Conservation (phyloP, 2,888 invertebrate species). For the Colletes collaris region DNA sequence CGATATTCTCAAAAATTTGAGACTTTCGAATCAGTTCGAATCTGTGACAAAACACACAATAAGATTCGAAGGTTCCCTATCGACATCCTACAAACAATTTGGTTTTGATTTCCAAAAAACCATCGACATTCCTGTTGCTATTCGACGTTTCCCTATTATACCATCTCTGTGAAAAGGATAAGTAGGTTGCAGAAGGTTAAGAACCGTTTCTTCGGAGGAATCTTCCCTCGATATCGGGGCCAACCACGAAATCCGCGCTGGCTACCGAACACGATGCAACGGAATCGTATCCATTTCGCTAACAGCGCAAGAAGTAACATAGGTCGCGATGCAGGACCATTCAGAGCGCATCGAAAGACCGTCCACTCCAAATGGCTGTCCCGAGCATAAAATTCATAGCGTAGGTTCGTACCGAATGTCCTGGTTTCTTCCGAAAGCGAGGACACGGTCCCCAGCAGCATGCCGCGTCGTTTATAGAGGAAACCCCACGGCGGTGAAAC, state of each 20-base stretch:
- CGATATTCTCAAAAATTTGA: too few species aligned
- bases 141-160: too few species aligned
- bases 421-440: conserved; percentile 40
- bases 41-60: too few species aligned
- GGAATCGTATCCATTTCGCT: conserved; percentile 24
- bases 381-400: conserved; percentile 47
- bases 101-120: too few species aligned
- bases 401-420: conserved; percentile 38
- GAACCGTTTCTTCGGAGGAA: too few species aligned
- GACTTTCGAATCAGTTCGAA: too few species aligned
- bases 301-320: conserved; percentile 9
- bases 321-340: conserved; percentile 34
- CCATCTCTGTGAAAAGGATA: too few species aligned
- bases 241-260: background rate
- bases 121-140: too few species aligned
- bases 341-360: conserved; percentile 10
- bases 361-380: conserved; percentile 15
- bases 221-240: background rate
- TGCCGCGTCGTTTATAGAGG: conserved; percentile 42
- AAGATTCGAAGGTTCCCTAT: too few species aligned
- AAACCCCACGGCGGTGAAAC: conserved; percentile 59
- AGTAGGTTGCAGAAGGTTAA: too few species aligned
- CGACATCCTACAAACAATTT: too few species aligned
- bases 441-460: conserved; percentile 2
- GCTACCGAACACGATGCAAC: conserved; percentile 7